These are phyloP conservation scores for Morphnarchus princeps DNA, from an alignment of 2,113 vertebrate genomes.

Conservation along the genomic window DNA sequence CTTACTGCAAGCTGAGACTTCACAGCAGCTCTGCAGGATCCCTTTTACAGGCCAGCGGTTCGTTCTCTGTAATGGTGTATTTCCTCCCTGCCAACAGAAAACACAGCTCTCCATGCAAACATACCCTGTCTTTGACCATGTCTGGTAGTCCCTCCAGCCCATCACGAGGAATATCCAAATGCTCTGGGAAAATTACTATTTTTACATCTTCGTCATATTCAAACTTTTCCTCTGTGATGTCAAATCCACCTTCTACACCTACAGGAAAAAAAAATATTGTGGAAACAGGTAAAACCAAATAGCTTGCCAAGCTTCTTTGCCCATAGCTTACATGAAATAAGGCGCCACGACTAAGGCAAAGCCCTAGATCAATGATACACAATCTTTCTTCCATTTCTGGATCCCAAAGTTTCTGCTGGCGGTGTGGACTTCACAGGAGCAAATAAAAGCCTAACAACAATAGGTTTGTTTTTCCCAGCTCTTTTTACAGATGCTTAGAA, in stretches of 20 bases:
- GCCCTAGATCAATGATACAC: neutral
- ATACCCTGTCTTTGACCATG: conserved; percentile 91
- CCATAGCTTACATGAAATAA: neutral
- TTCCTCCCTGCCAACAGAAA: neutral
- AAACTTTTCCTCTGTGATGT: conserved; percentile 87
- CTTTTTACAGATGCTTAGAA: neutral
- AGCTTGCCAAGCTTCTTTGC: neutral
- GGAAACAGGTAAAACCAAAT: neutral
- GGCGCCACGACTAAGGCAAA: neutral
- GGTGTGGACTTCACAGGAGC: neutral
- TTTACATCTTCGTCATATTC: conserved; percentile 94
- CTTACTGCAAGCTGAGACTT: neutral
- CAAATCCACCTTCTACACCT: conserved; percentile 98
- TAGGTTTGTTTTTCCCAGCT: neutral
- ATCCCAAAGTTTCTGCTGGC: neutral
- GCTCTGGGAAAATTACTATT: conserved; percentile 93
- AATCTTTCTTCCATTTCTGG: neutral
- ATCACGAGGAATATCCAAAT: conserved; percentile 89
- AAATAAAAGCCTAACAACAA: neutral
- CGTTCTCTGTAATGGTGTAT: neutral
- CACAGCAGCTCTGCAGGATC: neutral
- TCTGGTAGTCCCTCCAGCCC: conserved; percentile 86
- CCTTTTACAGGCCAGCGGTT: neutral
- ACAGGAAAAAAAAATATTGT: neutral
- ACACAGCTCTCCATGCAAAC: neutral